Evolutionary conservation across 1,140 invertebrate genomes (phyloP).

Genomic region (Rhopalosiphum maidis): DNA sequence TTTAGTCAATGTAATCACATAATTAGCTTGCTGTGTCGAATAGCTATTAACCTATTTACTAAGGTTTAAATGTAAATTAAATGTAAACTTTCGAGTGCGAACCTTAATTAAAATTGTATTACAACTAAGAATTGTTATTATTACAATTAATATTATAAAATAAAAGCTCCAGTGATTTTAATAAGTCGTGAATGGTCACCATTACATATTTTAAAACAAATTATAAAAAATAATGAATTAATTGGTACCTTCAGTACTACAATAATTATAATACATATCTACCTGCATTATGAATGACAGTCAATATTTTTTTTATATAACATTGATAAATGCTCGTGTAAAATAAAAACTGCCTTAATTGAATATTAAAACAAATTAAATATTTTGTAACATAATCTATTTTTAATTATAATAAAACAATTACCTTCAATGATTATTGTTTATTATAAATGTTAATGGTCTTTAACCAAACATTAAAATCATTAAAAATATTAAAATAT

Average conservation of each 20-base stretch:
- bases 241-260: not conserved
- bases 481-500: not conserved
- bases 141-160: not conserved
- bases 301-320: not conserved
- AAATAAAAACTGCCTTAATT: not conserved
- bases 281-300: not conserved
- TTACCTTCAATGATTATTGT: not conserved
- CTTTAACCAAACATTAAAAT: not conserved
- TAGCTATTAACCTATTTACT: not conserved
- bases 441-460: not conserved
- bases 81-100: not conserved
- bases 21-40: not conserved
- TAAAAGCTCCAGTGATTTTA: not conserved
- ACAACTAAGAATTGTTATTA: not conserved
- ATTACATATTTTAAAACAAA: not conserved
- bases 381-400: not conserved
- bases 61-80: not conserved
- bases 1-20: not conserved
- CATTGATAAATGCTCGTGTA: not conserved
- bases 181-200: not conserved
- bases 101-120: not conserved
- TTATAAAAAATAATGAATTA: not conserved
- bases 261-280: not conserved
- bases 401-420: constrained; percentile 1
- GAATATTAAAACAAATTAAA: not conserved